Conservation (phyloP, 2,113 vertebrate genomes). For the Gila orcuttii region DNA sequence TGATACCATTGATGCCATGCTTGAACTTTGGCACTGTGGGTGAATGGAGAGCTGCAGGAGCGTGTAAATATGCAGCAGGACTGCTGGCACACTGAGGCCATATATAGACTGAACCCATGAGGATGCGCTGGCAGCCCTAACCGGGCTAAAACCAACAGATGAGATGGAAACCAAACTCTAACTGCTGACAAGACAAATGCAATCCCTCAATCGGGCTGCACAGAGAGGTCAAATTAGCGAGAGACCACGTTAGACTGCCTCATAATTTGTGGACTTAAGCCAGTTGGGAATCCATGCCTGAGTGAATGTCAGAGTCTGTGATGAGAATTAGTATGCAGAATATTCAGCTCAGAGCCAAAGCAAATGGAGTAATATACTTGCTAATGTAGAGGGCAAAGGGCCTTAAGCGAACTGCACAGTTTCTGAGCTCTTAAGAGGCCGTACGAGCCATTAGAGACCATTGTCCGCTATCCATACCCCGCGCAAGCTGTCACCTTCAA, state of each 20-base stretch:
- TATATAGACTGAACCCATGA: slow-evolving; percentile 51
- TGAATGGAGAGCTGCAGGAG: slow-evolving; percentile 9
- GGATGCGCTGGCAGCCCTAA: slow-evolving; percentile 37
- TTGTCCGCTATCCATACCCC: slow-evolving; percentile 54
- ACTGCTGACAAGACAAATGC: slow-evolving; percentile 16
- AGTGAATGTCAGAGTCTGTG: slow-evolving; percentile 47
- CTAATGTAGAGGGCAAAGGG: slow-evolving; percentile 66
- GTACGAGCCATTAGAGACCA: slow-evolving; percentile 67
- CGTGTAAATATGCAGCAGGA: slow-evolving; percentile 25
- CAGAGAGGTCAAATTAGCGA: slow-evolving; percentile 23
- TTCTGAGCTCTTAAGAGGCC: slow-evolving; percentile 68
- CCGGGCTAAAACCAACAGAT: slow-evolving; percentile 53
- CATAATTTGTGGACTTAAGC: slow-evolving; percentile 41
- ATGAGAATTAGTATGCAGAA: slow-evolving; percentile 61
- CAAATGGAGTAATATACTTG: slow-evolving; percentile 61
- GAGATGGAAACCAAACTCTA: slow-evolving; percentile 37
- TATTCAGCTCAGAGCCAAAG: slow-evolving; percentile 61
- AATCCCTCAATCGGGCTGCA: not conserved
- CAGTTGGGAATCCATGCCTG: slow-evolving; percentile 36
- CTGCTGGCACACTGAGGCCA: slow-evolving; percentile 21
- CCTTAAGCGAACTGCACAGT: slow-evolving; percentile 51
- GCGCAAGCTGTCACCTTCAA: slow-evolving; percentile 55
- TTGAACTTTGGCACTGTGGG: not conserved
- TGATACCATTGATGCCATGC: not conserved
- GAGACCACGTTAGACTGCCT: slow-evolving; percentile 30